Evolutionary conservation across 2,888 invertebrate species (phyloP).

Genomic region (Folsomia candida): DNA sequence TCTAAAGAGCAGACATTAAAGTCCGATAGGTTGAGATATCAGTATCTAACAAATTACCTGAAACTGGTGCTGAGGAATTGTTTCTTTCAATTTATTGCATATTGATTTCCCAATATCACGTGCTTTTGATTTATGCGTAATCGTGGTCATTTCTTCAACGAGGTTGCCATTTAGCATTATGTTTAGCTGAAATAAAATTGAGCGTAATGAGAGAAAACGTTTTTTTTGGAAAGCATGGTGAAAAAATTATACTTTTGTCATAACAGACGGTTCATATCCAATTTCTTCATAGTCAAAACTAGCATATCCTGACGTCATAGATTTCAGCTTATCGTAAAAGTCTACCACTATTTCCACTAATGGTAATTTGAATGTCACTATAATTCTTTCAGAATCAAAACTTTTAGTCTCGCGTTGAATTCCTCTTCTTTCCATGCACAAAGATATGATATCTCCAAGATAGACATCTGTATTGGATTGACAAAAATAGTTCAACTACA

Average conservation of each 20-base stretch:
- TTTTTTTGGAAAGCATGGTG: not conserved
- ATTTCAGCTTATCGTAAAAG: conserved; percentile 89
- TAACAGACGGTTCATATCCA: conserved; percentile 71
- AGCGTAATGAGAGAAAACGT: not conserved
- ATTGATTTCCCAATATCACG: conserved; percentile 66
- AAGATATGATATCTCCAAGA: conserved; percentile 66
- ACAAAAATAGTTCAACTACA: too few relatives aligned
- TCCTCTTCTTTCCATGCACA: conserved; percentile 75
- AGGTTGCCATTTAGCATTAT: conserved; percentile 73
- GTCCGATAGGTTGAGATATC: not conserved
- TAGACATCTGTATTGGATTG: conserved; percentile 61
- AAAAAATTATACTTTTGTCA: conserved; percentile 67
- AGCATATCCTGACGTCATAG: conserved; percentile 88
- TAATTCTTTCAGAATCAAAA: conserved; percentile 77
- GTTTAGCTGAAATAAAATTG: conserved; percentile 61
- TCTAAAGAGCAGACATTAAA: conserved; percentile 55
- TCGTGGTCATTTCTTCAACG: conserved; percentile 80
- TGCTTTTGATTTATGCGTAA: conserved; percentile 72
- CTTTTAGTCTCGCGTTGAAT: conserved; percentile 67
- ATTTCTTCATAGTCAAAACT: conserved; percentile 89
- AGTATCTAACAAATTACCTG: conserved; percentile 52
- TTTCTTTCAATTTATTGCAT: conserved; percentile 72
- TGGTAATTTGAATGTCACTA: conserved; percentile 81
- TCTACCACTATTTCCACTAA: conserved; percentile 91
- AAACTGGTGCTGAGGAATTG: conserved; percentile 84